Conservation (phyloP, 2,113 vertebrate species). For the Hippocampus comes region DNA sequence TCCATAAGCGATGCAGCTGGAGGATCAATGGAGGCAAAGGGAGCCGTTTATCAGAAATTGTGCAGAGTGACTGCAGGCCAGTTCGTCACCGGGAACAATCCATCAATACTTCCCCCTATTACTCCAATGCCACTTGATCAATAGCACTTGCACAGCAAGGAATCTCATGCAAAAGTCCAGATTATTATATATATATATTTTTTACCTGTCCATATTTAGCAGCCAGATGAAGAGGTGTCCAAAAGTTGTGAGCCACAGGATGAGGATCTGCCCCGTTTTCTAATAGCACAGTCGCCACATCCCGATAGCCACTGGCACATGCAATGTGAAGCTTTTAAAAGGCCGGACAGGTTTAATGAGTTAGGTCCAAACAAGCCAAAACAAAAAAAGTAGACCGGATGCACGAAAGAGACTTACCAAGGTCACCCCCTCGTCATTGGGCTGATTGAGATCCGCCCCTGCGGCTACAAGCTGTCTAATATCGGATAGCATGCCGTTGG, state of each 20-base stretch:
- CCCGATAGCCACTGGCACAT: constrained; percentile 85
- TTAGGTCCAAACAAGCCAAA: neutral
- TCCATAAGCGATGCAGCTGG: constrained; percentile 15
- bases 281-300: constrained; percentile 79
- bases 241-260: constrained; percentile 75
- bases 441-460: constrained; percentile 78
- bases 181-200: too few species aligned
- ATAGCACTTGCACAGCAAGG: neutral
- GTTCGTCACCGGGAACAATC: constrained; percentile 9
- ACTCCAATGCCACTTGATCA: constrained; percentile 15
- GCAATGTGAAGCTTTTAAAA: constrained; percentile 84
- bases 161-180: neutral
- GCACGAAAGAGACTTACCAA: constrained; percentile 73
- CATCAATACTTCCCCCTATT: constrained; percentile 37
- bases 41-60: constrained; percentile 37
- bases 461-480: constrained; percentile 78
- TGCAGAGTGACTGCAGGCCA: constrained; percentile 20
- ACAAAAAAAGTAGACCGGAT: neutral
- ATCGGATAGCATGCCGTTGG: constrained; percentile 83
- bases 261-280: constrained; percentile 81
- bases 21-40: constrained; percentile 44
- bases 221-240: constrained; percentile 91
- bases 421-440: constrained; percentile 86
- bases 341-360: constrained; percentile 1
- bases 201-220: constrained; percentile 93